Conservation (phyloP, 1,140 invertebrate species). For the Drosophila nebulosa region DNA sequence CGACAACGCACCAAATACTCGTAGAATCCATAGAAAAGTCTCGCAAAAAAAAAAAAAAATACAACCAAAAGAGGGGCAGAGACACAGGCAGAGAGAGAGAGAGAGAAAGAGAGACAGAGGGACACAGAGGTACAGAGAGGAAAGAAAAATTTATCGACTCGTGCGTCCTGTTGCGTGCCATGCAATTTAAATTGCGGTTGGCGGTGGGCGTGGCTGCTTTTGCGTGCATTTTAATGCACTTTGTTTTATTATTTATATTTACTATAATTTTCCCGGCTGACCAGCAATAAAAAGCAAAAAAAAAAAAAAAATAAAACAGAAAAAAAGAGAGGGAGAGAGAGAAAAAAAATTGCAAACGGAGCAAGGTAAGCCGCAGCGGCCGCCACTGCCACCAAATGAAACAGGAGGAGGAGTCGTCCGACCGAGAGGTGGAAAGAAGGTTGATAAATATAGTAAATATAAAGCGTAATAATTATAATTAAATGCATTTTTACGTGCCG, state of each 20-base stretch:
- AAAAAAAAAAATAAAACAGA: constrained; percentile 31
- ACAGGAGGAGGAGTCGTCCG: neutral
- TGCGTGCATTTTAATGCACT: constrained; percentile 74
- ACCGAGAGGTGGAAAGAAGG: constrained; percentile 6
- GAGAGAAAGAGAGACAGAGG: constrained; percentile 3
- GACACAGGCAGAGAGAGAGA: constrained; percentile 1
- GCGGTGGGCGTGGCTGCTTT: constrained; percentile 58
- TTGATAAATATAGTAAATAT: constrained; percentile 12
- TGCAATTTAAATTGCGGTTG: constrained; percentile 64
- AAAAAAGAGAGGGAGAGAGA: constrained; percentile 21
- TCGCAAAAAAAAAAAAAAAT: constrained; percentile 1
- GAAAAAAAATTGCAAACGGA: constrained; percentile 3
- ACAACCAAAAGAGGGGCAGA: constrained; percentile 5
- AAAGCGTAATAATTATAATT: constrained; percentile 77
- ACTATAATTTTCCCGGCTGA: constrained; percentile 64
- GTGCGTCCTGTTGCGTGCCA: constrained; percentile 73
- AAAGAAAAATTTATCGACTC: constrained; percentile 67
- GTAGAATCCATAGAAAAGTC: constrained; percentile 29
- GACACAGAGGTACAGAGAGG: neutral
- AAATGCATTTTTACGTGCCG: constrained; percentile 76
- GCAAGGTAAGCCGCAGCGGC: neutral
- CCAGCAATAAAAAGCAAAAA: constrained; percentile 38
- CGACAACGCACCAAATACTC: neutral
- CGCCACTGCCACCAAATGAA: constrained; percentile 13
- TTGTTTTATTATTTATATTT: constrained; percentile 79